A percentile compares a stretch with the other conserved stretches of the same genome.
phyloP scores from a whole-genome alignment of 2,113 vertebrate species.

The Pluvialis apricaria region DNA sequence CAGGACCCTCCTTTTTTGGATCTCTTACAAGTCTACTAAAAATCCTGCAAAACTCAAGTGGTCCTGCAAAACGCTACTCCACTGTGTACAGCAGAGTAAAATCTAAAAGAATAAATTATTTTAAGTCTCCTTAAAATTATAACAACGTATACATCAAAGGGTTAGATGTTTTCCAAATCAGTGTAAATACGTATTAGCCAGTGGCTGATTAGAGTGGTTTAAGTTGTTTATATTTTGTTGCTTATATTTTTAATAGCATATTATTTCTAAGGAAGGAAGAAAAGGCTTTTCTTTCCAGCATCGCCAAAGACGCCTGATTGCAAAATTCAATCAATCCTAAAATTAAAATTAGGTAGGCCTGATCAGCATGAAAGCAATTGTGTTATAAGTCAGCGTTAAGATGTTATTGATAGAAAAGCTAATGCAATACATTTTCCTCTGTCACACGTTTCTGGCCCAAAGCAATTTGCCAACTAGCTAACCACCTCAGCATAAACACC shows the following conservation, averaged over 20 bases:
- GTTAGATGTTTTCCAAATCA: background rate
- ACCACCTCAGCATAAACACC: slow-evolving; percentile 86
- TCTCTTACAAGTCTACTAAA: background rate
- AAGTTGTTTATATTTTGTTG: slow-evolving; percentile 20
- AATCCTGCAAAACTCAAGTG: background rate
- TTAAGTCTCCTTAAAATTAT: background rate
- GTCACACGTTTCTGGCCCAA: slow-evolving; percentile 67
- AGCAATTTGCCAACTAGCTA: slow-evolving; percentile 76
- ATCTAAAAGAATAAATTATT: background rate
- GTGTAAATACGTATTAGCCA: slow-evolving; percentile 25
- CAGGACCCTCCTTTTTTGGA: background rate
- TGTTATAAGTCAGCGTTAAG: slow-evolving; percentile 54
- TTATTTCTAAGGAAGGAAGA: background rate
- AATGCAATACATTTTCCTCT: slow-evolving; percentile 68
- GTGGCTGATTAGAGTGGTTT: background rate
- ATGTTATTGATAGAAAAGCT: slow-evolving; percentile 67
- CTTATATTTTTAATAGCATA: slow-evolving; percentile 11
- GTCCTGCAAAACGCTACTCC: background rate
- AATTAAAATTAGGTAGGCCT: slow-evolving; percentile 58
- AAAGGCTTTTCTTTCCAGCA: background rate
- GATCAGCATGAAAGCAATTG: slow-evolving; percentile 51
- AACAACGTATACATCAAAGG: background rate
- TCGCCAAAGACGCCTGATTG: background rate
- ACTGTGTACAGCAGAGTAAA: background rate
- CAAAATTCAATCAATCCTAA: slow-evolving; percentile 46